These are phyloP conservation scores for Lampris megalopsis DNA, from an alignment of 2,113 vertebrate species.

Conservation along the genomic window DNA sequence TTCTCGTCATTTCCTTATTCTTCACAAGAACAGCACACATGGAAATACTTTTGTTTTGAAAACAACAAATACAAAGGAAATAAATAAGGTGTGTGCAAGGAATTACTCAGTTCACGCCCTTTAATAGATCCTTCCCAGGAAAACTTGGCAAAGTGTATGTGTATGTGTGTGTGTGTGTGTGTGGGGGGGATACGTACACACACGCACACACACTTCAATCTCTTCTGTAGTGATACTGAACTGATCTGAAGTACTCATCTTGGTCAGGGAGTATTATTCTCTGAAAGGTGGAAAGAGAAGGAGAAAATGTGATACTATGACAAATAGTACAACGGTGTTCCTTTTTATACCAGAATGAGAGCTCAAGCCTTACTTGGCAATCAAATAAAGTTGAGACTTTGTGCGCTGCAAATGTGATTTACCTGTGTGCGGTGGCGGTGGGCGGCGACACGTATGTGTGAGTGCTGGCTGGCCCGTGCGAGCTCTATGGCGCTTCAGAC, in stretches of 20 bases:
- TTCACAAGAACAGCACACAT: constrained; percentile 20
- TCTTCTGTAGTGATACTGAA: constrained; percentile 21
- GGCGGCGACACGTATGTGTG: constrained; percentile 35
- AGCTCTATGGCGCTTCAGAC: constrained; percentile 90
- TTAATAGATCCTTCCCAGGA: constrained; percentile 14
- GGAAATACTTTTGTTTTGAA: constrained; percentile 42
- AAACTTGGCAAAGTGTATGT: constrained; percentile 32
- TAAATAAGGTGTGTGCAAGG: constrained; percentile 67
- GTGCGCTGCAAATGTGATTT: not conserved
- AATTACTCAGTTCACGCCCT: constrained; percentile 47
- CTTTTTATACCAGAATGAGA: no score
- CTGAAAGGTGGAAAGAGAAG: constrained; percentile 47
- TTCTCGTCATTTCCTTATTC: constrained; percentile 30
- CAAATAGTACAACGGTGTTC: not conserved
- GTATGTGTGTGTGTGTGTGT: constrained; percentile 18
- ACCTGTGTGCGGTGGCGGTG: constrained; percentile 42
- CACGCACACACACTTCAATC: constrained; percentile 19
- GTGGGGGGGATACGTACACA: constrained; percentile 14
- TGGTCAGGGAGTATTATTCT: constrained; percentile 43
- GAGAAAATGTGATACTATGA: constrained; percentile 10
- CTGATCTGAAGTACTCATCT: constrained; percentile 9
- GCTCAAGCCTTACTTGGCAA: not conserved
- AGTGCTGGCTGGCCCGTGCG: constrained; percentile 86
- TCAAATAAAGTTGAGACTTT: not conserved
- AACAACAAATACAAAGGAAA: constrained; percentile 72